Percentiles rank a stretch among this genome's conserved stretches.
Evolutionary conservation across 2,113 vertebrate species (phyloP).

Genomic region (Laterallus jamaicensis): DNA sequence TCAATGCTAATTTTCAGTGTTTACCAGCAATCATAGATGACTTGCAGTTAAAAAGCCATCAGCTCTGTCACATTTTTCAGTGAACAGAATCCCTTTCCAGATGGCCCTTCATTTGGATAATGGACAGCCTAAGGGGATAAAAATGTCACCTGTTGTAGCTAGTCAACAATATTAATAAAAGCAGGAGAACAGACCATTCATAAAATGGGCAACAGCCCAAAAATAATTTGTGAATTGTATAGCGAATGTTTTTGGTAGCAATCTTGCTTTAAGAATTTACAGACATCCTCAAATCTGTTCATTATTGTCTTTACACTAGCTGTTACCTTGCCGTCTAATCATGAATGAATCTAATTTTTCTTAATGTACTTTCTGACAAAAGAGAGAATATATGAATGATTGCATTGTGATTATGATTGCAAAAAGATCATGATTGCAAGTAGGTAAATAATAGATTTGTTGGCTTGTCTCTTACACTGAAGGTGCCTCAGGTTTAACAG

Average conservation of each 20-base stretch:
- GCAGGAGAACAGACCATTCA: slow-evolving; percentile 62
- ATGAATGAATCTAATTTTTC: neutral
- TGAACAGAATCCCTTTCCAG: slow-evolving; percentile 83
- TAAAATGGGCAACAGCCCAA: slow-evolving; percentile 25
- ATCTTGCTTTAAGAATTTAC: slow-evolving; percentile 29
- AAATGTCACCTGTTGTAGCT: slow-evolving; percentile 81
- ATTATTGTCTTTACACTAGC: neutral
- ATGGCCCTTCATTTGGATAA: slow-evolving; percentile 84
- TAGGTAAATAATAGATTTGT: neutral
- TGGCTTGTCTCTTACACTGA: neutral
- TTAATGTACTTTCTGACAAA: neutral
- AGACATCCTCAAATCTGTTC: neutral
- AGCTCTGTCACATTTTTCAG: slow-evolving; percentile 81
- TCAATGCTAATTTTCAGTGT: slow-evolving; percentile 78
- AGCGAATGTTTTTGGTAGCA: slow-evolving; percentile 28
- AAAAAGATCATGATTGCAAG: neutral
- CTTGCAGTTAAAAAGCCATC: slow-evolving; percentile 85
- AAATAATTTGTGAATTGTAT: slow-evolving; percentile 52
- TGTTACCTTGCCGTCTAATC: neutral
- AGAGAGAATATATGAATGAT: neutral
- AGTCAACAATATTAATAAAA: slow-evolving; percentile 80
- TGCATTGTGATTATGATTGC: neutral
- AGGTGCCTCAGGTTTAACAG: neutral
- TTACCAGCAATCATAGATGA: slow-evolving; percentile 82
- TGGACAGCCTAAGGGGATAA: slow-evolving; percentile 81